These are phyloP conservation scores for Drosophila punjabiensis DNA, from an alignment of 1,140 invertebrate genomes.

Conservation along the genomic window DNA sequence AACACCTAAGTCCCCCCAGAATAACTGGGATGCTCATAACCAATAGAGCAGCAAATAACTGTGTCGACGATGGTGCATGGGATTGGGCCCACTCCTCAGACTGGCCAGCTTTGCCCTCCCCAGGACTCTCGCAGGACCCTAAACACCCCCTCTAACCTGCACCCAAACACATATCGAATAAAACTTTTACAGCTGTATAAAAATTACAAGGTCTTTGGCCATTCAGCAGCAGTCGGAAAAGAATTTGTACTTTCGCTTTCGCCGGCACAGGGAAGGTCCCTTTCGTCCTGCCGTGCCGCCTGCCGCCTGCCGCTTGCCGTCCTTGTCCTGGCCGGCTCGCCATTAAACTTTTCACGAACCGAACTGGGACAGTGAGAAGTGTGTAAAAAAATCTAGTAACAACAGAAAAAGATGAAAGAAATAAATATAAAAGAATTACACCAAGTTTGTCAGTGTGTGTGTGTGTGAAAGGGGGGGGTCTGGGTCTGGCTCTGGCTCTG, in stretches of 20 bases:
- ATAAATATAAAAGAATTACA: constrained; percentile 84
- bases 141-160: constrained; percentile 28
- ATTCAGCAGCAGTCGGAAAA: constrained; percentile 69
- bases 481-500: constrained; percentile 27
- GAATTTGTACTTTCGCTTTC: constrained; percentile 83
- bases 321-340: constrained; percentile 69
- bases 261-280: constrained; percentile 33
- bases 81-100: constrained; percentile 1
- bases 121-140: constrained; percentile 9
- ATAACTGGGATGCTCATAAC: constrained; percentile 59
- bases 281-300: constrained; percentile 6
- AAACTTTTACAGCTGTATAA: constrained; percentile 83
- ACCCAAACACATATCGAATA: constrained; percentile 80
- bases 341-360: constrained; percentile 83
- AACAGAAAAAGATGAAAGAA: constrained; percentile 84
- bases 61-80: constrained; percentile 59
- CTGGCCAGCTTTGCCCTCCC: background rate
- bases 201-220: constrained; percentile 81
- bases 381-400: constrained; percentile 81
- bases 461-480: constrained; percentile 27
- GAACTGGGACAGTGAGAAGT: constrained; percentile 77
- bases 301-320: constrained; percentile 28
- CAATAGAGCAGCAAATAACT: constrained; percentile 77
- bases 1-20: constrained; percentile 5
- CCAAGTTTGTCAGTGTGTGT: constrained; percentile 66